These are phyloP conservation scores for Falco cherrug DNA, from an alignment of 2,797 vertebrate genomes.

Conservation along the genomic window DNA sequence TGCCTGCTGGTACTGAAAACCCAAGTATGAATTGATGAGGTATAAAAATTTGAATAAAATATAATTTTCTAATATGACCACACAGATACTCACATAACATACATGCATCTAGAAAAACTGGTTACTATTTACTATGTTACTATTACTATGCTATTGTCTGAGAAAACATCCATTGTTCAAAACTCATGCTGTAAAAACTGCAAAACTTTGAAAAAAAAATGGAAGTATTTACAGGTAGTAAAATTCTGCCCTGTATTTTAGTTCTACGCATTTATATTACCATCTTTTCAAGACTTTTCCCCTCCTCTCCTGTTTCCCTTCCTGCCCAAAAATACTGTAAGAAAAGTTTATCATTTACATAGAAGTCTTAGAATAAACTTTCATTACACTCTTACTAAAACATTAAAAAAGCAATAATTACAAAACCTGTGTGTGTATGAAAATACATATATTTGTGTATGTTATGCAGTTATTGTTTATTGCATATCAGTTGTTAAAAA, in stretches of 20 bases:
- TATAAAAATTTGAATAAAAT: neutral
- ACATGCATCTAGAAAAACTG: neutral
- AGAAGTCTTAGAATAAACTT: neutral
- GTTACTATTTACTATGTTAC: too few relatives aligned
- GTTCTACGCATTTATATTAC: neutral
- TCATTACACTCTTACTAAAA: neutral
- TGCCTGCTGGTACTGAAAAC: neutral
- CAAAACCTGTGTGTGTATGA: neutral
- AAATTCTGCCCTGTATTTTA: neutral
- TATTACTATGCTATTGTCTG: neutral
- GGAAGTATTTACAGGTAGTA: neutral
- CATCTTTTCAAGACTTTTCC: neutral
- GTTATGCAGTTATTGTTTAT: neutral
- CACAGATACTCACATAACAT: neutral
- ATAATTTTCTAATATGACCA: neutral
- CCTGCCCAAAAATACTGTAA: rapidly evolving
- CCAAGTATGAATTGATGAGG: rapidly evolving
- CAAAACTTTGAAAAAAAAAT: neutral
- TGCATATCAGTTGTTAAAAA: neutral
- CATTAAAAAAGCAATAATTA: neutral
- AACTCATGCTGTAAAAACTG: neutral
- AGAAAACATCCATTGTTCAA: neutral
- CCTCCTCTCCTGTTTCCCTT: neutral
- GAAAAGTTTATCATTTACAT: neutral
- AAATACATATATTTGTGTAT: too few relatives aligned